Conservation (phyloP, 2,113 vertebrate genomes). For the Ellobius talpinus region DNA sequence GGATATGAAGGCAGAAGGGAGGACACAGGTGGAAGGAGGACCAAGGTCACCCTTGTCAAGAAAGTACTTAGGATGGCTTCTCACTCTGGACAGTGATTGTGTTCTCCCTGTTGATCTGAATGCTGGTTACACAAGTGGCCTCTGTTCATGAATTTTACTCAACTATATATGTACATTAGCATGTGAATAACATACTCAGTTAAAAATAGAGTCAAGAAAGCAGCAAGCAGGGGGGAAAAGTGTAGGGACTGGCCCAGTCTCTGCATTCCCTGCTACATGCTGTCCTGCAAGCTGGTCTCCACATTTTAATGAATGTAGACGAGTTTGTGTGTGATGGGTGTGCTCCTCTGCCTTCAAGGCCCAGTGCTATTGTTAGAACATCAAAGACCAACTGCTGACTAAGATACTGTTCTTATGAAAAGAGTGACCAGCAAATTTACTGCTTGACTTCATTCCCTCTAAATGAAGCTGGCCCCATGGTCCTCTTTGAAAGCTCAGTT, state of each 20-base stretch:
- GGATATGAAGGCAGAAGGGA: neutral
- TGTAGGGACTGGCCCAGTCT: constrained; percentile 31
- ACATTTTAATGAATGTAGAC: constrained; percentile 82
- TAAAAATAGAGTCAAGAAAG: constrained; percentile 57
- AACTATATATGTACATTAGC: neutral
- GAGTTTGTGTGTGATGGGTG: constrained; percentile 81
- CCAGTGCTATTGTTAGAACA: constrained; percentile 89
- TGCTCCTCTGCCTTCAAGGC: constrained; percentile 84
- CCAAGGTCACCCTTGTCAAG: neutral
- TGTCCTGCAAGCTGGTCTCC: constrained; percentile 68
- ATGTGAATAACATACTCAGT: neutral
- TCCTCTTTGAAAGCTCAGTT: constrained; percentile 87
- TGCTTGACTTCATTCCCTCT: constrained; percentile 91
- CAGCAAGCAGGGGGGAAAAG: constrained; percentile 6
- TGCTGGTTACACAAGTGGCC: neutral
- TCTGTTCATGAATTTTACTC: neutral
- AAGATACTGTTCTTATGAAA: constrained; percentile 89
- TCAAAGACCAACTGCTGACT: constrained; percentile 91
- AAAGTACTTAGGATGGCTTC: neutral
- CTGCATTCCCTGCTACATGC: constrained; percentile 40
- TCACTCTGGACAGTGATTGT: neutral
- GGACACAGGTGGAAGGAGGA: neutral
- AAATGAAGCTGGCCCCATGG: constrained; percentile 86
- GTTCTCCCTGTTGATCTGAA: neutral
- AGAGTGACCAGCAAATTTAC: constrained; percentile 90